Conservation (phyloP, 2,888 invertebrate genomes). For the Sturmia bella region DNA sequence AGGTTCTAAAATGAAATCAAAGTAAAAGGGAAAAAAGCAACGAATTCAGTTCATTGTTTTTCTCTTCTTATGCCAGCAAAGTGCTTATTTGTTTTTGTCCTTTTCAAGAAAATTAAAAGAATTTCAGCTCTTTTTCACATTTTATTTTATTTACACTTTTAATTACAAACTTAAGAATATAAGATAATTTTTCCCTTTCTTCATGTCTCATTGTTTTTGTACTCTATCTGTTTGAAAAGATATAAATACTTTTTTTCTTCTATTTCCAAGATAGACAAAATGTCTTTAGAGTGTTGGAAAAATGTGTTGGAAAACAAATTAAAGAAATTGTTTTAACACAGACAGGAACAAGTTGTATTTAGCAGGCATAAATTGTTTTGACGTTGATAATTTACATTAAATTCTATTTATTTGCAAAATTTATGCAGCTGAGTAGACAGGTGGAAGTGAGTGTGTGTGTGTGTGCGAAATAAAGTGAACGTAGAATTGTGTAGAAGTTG, state of each 20-base stretch:
- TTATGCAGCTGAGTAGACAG: background rate
- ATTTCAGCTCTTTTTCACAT: conserved; percentile 16
- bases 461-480: no score
- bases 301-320: conserved; percentile 14
- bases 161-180: conserved; percentile 42
- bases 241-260: conserved; percentile 23
- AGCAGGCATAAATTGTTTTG: conserved; percentile 30
- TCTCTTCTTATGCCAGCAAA: background rate
- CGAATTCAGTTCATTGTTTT: conserved; percentile 17
- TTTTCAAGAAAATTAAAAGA: conserved; percentile 41
- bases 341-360: conserved; percentile 42
- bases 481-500: no score
- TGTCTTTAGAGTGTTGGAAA: conserved; percentile 2
- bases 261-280: conserved; percentile 1
- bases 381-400: background rate
- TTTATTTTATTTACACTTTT: conserved; percentile 33
- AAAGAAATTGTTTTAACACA: conserved; percentile 18
- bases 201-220: conserved; percentile 21
- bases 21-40: conserved; percentile 16
- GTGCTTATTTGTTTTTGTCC: conserved; percentile 43
- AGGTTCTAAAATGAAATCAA: conserved; percentile 18
- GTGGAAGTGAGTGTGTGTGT: no score
- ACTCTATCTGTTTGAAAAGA: conserved; percentile 9
- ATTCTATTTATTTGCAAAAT: background rate
- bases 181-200: conserved; percentile 42